phyloP scores from a whole-genome alignment of 1,140 invertebrate species.

The Oscheius sp. region DNA sequence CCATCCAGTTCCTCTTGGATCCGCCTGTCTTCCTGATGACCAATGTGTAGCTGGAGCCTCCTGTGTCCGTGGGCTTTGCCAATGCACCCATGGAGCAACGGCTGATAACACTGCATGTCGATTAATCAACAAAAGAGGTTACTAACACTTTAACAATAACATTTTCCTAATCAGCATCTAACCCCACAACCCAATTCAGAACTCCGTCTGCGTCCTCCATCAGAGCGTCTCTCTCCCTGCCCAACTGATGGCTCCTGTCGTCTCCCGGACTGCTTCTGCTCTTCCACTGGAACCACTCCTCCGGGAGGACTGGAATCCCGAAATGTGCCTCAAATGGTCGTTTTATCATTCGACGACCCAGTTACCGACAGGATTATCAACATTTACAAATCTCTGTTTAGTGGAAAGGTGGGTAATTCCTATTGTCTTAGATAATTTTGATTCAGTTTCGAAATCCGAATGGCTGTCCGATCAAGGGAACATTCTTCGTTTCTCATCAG shows the following conservation, averaged over 20 bases:
- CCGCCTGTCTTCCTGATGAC: neutral
- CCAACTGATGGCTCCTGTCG: constrained; percentile 41
- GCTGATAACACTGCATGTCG: neutral
- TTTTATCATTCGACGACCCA: constrained; percentile 49
- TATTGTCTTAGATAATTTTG: neutral
- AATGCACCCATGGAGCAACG: neutral
- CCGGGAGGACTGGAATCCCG: constrained; percentile 38
- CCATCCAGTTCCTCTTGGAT: neutral
- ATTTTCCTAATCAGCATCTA: neutral
- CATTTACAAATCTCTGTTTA: constrained; percentile 49
- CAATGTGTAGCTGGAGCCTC: neutral
- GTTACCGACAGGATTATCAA: constrained; percentile 55
- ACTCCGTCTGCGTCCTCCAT: constrained; percentile 2
- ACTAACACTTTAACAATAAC: neutral
- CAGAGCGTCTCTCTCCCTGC: constrained; percentile 16
- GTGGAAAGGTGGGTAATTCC: constrained; percentile 34
- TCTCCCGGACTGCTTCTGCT: constrained; percentile 54
- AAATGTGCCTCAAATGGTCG: constrained; percentile 54
- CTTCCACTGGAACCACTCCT: constrained; percentile 43
- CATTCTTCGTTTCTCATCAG: constrained; percentile 97
- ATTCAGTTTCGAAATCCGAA: constrained; percentile 48
- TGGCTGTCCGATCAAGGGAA: constrained; percentile 91
- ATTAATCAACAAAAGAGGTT: neutral
- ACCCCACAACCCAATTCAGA: neutral
- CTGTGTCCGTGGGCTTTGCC: neutral